phyloP scores from a whole-genome alignment of 1,140 invertebrate species.

The Drosophila rhopaloa region DNA sequence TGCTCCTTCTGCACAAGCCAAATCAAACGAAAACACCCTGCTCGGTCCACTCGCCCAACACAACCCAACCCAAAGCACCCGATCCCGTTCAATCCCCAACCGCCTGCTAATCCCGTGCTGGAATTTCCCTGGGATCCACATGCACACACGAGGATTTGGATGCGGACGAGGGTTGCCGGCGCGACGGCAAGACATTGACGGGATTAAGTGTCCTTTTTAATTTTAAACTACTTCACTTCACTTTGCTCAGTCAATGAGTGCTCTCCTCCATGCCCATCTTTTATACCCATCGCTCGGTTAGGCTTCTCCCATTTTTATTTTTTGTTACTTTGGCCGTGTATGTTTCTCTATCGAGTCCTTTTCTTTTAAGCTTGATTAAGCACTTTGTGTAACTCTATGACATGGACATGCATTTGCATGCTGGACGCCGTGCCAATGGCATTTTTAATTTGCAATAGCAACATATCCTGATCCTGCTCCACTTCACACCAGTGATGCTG shows the following conservation, averaged over 20 bases:
- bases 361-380: constrained; percentile 81
- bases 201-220: constrained; percentile 82
- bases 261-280: constrained; percentile 4
- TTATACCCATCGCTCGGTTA: constrained; percentile 6
- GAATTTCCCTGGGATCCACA: constrained; percentile 46
- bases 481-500: constrained; percentile 14
- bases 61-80: neutral
- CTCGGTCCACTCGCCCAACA: too few species aligned
- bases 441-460: constrained; percentile 74
- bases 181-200: constrained; percentile 63
- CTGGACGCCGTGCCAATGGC: constrained; percentile 55
- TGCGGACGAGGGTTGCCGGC: constrained; percentile 26
- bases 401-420: constrained; percentile 68
- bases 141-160: constrained; percentile 15
- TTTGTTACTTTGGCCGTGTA: constrained; percentile 27
- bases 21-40: constrained; percentile 73
- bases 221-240: constrained; percentile 80
- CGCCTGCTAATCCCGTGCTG: constrained; percentile 55
- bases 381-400: constrained; percentile 81
- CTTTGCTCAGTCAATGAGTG: constrained; percentile 70
- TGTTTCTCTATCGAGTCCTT: constrained; percentile 69
- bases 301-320: constrained; percentile 22
- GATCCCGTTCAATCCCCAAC: constrained; percentile 5
- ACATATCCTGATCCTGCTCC: constrained; percentile 31
- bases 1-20: constrained; percentile 40